Evolutionary conservation across 2,113 vertebrate genomes (phyloP).

Genomic region (Oreochromis spilurus): DNA sequence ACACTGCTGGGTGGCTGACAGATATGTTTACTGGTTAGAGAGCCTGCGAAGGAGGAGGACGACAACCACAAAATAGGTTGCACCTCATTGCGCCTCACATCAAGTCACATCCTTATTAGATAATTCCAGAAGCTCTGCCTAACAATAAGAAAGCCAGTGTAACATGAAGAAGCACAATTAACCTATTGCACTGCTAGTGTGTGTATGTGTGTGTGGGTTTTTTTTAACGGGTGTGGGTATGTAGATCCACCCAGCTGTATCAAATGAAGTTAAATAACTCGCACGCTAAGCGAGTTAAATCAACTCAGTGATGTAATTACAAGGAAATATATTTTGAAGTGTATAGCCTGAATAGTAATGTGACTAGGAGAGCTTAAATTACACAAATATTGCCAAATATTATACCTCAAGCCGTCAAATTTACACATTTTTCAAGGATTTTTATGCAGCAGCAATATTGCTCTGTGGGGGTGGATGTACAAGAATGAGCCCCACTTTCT

Average conservation of each 20-base stretch:
- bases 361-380: neutral
- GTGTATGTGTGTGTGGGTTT: neutral
- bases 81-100: slow-evolving; percentile 41
- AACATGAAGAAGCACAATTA: slow-evolving; percentile 38
- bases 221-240: neutral
- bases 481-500: slow-evolving; percentile 33
- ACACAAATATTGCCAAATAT: slow-evolving; percentile 2
- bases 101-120: slow-evolving; percentile 47
- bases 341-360: neutral
- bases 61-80: slow-evolving; percentile 46
- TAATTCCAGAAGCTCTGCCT: slow-evolving; percentile 35
- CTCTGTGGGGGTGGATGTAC: slow-evolving; percentile 41
- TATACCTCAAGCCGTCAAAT: neutral
- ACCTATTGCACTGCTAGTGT: neutral
- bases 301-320: slow-evolving; percentile 1
- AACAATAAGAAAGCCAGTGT: slow-evolving; percentile 30
- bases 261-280: slow-evolving; percentile 25
- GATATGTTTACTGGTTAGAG: slow-evolving; percentile 61
- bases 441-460: slow-evolving; percentile 32
- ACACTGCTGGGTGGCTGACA: slow-evolving; percentile 52
- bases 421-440: slow-evolving; percentile 18
- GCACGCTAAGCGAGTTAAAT: neutral
- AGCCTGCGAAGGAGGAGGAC: slow-evolving; percentile 27
- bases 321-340: neutral
- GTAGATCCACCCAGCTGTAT: slow-evolving; percentile 38